phyloP scores from a whole-genome alignment of 2,797 vertebrate species.

The Sebastolobus alascanus region DNA sequence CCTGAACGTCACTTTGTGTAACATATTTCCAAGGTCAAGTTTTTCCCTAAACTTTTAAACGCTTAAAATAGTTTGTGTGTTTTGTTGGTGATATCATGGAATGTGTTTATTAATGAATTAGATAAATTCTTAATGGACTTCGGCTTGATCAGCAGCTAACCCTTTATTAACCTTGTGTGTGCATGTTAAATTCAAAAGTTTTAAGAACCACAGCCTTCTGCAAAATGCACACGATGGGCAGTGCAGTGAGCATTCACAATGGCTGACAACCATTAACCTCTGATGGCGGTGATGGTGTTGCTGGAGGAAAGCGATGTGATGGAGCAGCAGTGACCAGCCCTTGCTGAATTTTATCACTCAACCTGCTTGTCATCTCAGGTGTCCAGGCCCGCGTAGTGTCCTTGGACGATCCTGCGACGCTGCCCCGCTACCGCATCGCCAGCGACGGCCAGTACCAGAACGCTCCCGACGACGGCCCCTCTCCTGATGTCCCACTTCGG shows the following conservation, averaged over 20 bases:
- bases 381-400: slow-evolving; percentile 87
- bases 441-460: slow-evolving; percentile 91
- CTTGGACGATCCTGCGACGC: slow-evolving; percentile 79
- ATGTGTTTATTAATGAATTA: not conserved
- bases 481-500: slow-evolving; percentile 86
- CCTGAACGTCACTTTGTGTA: not conserved
- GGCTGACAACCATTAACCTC: slow-evolving; percentile 48
- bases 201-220: slow-evolving; percentile 37
- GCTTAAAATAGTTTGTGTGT: not conserved
- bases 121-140: not conserved
- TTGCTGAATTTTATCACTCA: slow-evolving; percentile 13
- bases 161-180: slow-evolving; percentile 38
- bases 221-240: slow-evolving; percentile 26
- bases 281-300: slow-evolving; percentile 16
- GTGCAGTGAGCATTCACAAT: slow-evolving; percentile 34
- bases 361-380: slow-evolving; percentile 78
- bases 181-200: slow-evolving; percentile 48
- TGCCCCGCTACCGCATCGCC: slow-evolving; percentile 82
- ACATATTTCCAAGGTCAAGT: slow-evolving; percentile 5
- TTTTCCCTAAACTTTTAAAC: not conserved
- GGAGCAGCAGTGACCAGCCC: not conserved
- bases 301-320: not conserved
- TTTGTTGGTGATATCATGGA: not conserved
- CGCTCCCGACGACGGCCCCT: slow-evolving; percentile 80
- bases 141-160: slow-evolving; percentile 29